Base-by-base conservation (phyloP, 2,888 invertebrate species). In the Tetramorium bicarinatum region DNA sequence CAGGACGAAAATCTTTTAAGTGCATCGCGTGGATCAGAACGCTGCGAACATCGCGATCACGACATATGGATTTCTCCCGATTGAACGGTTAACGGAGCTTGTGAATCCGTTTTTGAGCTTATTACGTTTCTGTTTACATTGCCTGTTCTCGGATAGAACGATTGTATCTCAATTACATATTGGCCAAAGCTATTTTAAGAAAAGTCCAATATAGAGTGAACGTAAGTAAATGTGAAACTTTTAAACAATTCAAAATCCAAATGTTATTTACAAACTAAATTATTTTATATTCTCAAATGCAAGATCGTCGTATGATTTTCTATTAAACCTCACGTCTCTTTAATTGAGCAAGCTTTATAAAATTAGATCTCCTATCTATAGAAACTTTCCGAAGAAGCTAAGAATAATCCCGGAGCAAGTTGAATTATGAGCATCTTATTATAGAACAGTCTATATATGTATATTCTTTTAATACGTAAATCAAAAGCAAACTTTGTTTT, bases 1-100 rank as follows among this genome's bases (percentile, higher is more conserved):
- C 49, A 25, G 66, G 18, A 56, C 54, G 77, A 77, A 85, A 83
- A 88, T 85, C 85, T 83, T 82, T 82, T 72, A 80, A 72, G 72
- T 56, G 47, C 59, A 72, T 72, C 47, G 69, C 69, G 52, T 18
- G 49, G 67, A 54, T 54, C 54, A 69, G 54, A 2, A 54, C 25
- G 8, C 25, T n/a, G 76, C 38, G 66, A 76, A 52, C 66, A 54
- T 67, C 41, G 59, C 47, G 56, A 79, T 71, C 47, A 56, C 34
- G n/a, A 80, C 59, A 59, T 80, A 80, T 8, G 47, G n/a, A 13
- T 72, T 34, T 15, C 59, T 38, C 21, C 25, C 38, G 21, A 56
- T 4, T 21, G 71, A 71, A 29, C 56, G 18, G 29, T 44, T 44
- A 29, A 13, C 69, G 21, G 8, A 71, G 15, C 21, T 71, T 47